phyloP scores from a whole-genome alignment of 2,113 vertebrate species.

The Spea bombifrons region DNA sequence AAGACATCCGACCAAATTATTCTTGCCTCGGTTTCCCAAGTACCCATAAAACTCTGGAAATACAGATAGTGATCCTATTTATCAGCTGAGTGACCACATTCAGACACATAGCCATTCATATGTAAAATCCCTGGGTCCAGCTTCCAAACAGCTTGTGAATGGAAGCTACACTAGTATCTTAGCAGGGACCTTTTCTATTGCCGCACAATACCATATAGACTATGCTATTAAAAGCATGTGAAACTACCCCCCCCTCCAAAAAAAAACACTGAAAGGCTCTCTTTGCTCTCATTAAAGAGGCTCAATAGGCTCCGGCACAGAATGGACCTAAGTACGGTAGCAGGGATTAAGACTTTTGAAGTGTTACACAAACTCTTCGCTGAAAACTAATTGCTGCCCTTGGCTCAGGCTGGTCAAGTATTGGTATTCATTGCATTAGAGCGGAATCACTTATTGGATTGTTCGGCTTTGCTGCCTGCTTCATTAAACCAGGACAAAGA shows the following conservation, averaged over 20 bases:
- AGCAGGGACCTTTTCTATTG: slow-evolving; percentile 59
- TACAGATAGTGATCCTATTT: slow-evolving; percentile 78
- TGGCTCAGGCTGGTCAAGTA: slow-evolving; percentile 72
- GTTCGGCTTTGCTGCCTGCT: slow-evolving; percentile 63
- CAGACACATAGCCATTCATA: slow-evolving; percentile 75
- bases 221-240: slow-evolving; percentile 63
- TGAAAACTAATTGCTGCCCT: slow-evolving; percentile 75
- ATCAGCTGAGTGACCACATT: slow-evolving; percentile 80
- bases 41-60: slow-evolving; percentile 70
- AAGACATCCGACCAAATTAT: slow-evolving; percentile 67
- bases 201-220: slow-evolving; percentile 68
- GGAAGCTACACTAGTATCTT: slow-evolving; percentile 55
- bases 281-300: slow-evolving; percentile 63
- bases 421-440: slow-evolving; percentile 66
- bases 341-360: slow-evolving; percentile 72
- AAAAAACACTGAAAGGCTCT: slow-evolving; percentile 60
- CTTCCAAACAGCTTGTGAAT: slow-evolving; percentile 66
- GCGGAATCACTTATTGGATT: slow-evolving; percentile 63
- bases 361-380: slow-evolving; percentile 66
- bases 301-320: slow-evolving; percentile 65
- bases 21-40: slow-evolving; percentile 66
- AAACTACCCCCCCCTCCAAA: slow-evolving; percentile 57
- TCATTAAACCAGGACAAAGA: slow-evolving; percentile 62
- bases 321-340: slow-evolving; percentile 56
- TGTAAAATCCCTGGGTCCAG: slow-evolving; percentile 71